Base-by-base conservation (phyloP, 2,113 vertebrate species). In the Fregata magnificens region DNA sequence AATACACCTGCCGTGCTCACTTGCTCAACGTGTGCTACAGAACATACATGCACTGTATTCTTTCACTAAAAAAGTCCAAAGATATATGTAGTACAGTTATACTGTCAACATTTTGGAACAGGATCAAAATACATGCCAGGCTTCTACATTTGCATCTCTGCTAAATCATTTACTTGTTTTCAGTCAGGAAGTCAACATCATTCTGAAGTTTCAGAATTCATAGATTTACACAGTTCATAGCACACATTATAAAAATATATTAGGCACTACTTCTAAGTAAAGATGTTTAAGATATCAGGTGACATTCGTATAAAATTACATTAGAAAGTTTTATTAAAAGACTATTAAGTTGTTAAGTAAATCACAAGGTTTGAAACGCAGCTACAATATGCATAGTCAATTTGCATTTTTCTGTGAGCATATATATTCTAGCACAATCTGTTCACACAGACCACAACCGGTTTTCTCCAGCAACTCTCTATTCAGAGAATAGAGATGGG, bases 1-100 rank as follows among this genome's bases (percentile, higher is more conserved):
- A 88, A 88, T 56, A 47, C 1, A 2, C 24, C 29, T 85, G 53
- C 49, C 61, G n/a, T 49, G 29, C 21, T 93, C n/a, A 22, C 79
- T 88, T 62, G 5, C 32, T 56, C 34, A 47, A 3, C 0, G 0
- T 34, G 7, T 34, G 13, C n/a, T 76, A 34, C 29, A 55, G 44
- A 79, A 74, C 50, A n/a, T 6, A 84, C 36, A 76, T 16, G 15
- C n/a, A 7, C 8, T 5, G 1, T 24, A 18, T 56, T 63, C 13
- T 76, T 82, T 71, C 61, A 31, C 16, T 47, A 11, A 49, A 82
- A 38, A 20, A 22, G 10, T 71, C 29, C 56, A 67, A 70, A 58
- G 19, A 26, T 26, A 12, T 4, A 26, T 38, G 10, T 36, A 85
- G 16, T 49, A 17, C 16, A 45, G 17, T 50, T 66, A 29, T 32